phyloP scores from a whole-genome alignment of 2,113 vertebrate species.

The Gavia stellata region DNA sequence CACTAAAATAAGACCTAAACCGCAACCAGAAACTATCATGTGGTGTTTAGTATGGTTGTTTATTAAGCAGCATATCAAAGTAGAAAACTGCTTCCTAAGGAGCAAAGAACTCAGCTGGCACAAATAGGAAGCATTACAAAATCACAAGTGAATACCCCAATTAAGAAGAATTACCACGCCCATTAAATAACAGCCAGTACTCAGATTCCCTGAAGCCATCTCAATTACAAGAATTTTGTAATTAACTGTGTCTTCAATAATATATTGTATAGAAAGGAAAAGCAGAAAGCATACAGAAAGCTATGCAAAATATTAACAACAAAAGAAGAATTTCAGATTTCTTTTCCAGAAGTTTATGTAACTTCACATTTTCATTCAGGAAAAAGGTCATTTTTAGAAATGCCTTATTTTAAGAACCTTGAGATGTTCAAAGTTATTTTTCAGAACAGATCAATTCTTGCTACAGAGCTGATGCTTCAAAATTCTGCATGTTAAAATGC shows the following conservation, averaged over 20 bases:
- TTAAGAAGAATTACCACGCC: not conserved
- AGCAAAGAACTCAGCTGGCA: not conserved
- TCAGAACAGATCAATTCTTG: not conserved
- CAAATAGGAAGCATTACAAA: not conserved
- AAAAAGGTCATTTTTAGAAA: not conserved
- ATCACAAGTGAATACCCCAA: not conserved
- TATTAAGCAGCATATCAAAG: not conserved
- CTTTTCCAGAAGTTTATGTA: not conserved
- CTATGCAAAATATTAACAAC: not conserved
- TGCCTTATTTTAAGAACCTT: not conserved
- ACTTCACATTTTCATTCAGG: not conserved
- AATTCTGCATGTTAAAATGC: not conserved
- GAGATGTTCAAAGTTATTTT: not conserved
- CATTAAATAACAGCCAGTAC: not conserved
- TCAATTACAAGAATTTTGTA: not conserved
- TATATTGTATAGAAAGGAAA: not conserved
- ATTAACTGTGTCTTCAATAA: not conserved
- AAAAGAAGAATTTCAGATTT: not conserved
- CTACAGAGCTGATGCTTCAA: conserved; percentile 10
- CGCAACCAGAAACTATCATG: not conserved
- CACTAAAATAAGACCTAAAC: not conserved
- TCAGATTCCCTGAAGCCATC: not conserved
- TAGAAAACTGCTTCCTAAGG: not conserved
- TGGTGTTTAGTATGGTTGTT: not conserved
- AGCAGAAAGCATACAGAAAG: not conserved